Evolutionary conservation across 2,797 vertebrate genomes (phyloP), one percentile per base, ranked within the genome.

Genomic region (Enteromius afrohamiltoni): DNA sequence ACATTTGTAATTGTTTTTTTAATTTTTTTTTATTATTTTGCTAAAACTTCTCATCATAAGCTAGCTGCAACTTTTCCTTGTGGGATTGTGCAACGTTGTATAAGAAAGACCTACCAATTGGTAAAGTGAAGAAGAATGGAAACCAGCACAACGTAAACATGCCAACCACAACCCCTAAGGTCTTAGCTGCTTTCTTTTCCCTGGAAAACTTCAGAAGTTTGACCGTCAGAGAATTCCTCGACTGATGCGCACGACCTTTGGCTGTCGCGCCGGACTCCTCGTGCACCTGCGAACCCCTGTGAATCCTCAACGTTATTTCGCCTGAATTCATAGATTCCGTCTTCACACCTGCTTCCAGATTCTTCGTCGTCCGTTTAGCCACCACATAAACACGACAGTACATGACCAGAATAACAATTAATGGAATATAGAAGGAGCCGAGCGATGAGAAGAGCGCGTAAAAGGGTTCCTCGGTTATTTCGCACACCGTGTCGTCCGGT

Each of bases 401-500:
- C 87, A 89, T 88, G 16, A 31, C 71, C 23, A 89, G 87, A 65
- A 89, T 83, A 29, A 89, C 87, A 45, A 80, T 85, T 34, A 89
- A 76, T 1, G 88, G 88, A 10, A 89, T 87, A 70, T 89, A 89
- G 85, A 89, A 89, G n/a, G 88, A 89, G 14, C 79, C 47, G 14
- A 89, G 76, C 0, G 88, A 88, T 10, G 88, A 89, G 84, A 88
- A 89, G 10, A 89, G 83, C 26, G 85, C 88, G 81, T 89, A 89
- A 78, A 79, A 85, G 1, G 88, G 88, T 26, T 89, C 88, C 79
- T 89, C 82, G 37, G 67, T 89, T 49, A 89, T 88, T 42, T n/a
- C 74, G 62, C 88, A 89, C 6, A 85, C 71, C 11, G 47, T 74
- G 37, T 68, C 3, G 73, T 89, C 84, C 31, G 85, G 67, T 1